Conservation (phyloP, 2,797 vertebrate species). For the Centropyge bicolor region DNA sequence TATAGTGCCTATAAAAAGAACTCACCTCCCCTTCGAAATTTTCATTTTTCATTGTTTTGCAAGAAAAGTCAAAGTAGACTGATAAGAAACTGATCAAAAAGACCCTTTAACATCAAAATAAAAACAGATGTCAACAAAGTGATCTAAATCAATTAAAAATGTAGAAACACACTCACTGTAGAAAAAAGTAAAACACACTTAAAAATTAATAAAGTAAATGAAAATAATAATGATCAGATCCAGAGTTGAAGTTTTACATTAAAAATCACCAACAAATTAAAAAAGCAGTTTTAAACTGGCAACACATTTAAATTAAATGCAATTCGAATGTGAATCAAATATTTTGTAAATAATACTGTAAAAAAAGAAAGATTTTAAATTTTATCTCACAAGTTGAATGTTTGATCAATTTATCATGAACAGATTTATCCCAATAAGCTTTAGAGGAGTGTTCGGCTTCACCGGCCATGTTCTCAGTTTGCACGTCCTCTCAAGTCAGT, state of each 20-base stretch:
- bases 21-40: neutral
- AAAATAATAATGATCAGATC: neutral
- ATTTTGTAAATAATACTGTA: neutral
- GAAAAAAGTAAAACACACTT: neutral
- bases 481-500: conserved; percentile 13
- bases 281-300: neutral
- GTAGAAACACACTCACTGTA: neutral
- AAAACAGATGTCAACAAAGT: neutral
- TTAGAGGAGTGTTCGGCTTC: neutral
- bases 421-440: neutral
- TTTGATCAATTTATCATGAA: neutral
- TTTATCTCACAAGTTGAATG: neutral
- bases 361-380: neutral
- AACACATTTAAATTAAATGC: neutral
- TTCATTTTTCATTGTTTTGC: neutral
- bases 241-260: neutral
- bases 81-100: too few relatives aligned
- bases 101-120: neutral
- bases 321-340: neutral
- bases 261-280: neutral
- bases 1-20: neutral
- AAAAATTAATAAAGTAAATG: too few relatives aligned
- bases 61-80: too few relatives aligned
- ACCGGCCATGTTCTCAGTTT: too few relatives aligned
- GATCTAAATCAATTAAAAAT: neutral